Percentiles rank a stretch among this genome's conserved stretches.
phyloP scores from a whole-genome alignment of 2,113 vertebrate species.

The Tetrax tetrax region DNA sequence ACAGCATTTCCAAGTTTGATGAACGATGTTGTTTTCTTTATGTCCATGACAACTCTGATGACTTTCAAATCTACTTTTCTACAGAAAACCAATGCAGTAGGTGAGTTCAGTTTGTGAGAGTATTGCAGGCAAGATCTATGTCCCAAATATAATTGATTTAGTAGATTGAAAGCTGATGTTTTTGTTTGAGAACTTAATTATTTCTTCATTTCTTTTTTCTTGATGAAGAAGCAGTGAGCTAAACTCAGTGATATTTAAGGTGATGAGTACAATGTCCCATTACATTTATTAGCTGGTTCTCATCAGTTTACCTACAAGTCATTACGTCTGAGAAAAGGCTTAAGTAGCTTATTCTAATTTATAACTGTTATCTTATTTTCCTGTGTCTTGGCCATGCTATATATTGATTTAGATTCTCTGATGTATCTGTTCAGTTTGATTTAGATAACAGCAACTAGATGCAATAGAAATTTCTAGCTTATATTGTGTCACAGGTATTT shows the following conservation, averaged over 20 bases:
- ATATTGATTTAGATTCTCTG: background rate
- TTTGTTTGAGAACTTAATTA: background rate
- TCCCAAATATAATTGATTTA: background rate
- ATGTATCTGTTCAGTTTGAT: background rate
- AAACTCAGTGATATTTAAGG: background rate
- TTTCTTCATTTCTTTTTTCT: background rate
- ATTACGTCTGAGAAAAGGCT: background rate
- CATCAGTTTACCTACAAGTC: background rate
- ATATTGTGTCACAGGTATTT: background rate
- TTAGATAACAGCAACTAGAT: background rate
- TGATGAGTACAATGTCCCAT: background rate
- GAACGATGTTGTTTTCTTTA: conserved; percentile 96
- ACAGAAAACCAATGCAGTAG: conserved; percentile 90
- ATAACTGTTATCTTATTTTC: background rate
- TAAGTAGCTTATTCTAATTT: background rate
- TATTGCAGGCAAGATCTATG: background rate
- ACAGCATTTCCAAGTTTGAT: conserved; percentile 93
- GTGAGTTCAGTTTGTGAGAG: conserved; percentile 72
- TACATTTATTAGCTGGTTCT: background rate
- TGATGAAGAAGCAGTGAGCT: background rate
- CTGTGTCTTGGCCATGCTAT: background rate
- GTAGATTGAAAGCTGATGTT: background rate
- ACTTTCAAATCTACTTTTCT: conserved; percentile 98
- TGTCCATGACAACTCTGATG: conserved; percentile 92
- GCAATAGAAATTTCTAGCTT: background rate